These are phyloP conservation scores for Petaurus breviceps DNA, from an alignment of 2,113 vertebrate genomes.

Conservation along the genomic window DNA sequence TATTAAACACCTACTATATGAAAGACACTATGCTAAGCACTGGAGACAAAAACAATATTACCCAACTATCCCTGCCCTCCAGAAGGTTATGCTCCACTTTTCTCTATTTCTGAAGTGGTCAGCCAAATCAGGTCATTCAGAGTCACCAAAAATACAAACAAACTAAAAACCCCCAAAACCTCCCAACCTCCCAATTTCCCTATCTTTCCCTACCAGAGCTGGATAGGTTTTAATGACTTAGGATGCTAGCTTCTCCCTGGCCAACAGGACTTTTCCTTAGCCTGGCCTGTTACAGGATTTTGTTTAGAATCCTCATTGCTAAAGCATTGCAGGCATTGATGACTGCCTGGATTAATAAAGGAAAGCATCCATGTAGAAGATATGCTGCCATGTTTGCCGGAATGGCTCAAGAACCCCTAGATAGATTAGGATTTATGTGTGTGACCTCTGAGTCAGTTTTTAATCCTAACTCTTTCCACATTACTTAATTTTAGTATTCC, in stretches of 20 bases:
- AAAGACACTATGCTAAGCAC: not conserved
- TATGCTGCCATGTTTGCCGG: not conserved
- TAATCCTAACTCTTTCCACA: not conserved
- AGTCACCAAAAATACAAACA: not conserved
- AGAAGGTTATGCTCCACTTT: not conserved
- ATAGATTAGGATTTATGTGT: not conserved
- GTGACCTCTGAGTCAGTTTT: not conserved
- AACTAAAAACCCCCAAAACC: not conserved
- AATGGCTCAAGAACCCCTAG: not conserved
- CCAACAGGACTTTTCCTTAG: not conserved
- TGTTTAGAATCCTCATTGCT: conserved; percentile 9
- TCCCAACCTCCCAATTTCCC: not conserved
- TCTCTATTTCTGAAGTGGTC: not conserved
- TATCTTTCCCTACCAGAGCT: not conserved
- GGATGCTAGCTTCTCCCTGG: not conserved
- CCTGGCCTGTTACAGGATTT: conserved; percentile 8
- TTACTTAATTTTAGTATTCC: not conserved
- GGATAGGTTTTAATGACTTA: not conserved
- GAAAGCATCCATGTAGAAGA: not conserved
- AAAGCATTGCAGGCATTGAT: conserved; percentile 32
- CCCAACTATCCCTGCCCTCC: not conserved
- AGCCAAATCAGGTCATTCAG: not conserved
- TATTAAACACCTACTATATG: not conserved
- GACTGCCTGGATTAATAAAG: not conserved
- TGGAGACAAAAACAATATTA: not conserved